Evolutionary conservation across 2,113 vertebrate species (phyloP), one percentile per base, ranked within the genome.

Genomic region (Myiagra hebetior): DNA sequence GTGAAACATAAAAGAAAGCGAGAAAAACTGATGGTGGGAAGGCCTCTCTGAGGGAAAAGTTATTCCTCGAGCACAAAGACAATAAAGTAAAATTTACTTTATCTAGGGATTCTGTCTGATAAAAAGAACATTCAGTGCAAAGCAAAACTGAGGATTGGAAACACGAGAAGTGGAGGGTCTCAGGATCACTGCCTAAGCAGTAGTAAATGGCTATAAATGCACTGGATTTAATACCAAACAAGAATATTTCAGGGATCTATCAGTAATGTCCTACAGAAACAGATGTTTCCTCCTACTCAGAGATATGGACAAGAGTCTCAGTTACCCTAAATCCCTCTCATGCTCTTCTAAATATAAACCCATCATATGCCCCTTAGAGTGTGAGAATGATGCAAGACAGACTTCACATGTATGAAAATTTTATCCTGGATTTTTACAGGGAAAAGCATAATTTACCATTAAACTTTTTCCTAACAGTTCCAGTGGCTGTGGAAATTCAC

Each of bases 211-310:
- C 39, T 88, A 16, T 63, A 88, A 80, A 41, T 67, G 47, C 44
- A 42, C 39, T 77, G 75, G 75, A 63, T 91, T 93, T 87, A 76
- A 67, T 52, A 46, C 22, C 52, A 91, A 60, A 59, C 30, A 74
- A 74, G 60, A 86, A 56, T 60, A 90, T 81, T 78, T 77, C 64
- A 56, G 47, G 26, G 72, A 60, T 85, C 86, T 91, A 81, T 64
- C 69, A 72, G 89, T 75, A 92, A 78, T 53, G 46, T 93, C 86
- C 80, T 68, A 49, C 7, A 75, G 70, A 96, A 95, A 46, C 65
- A 91, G 50, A 87, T 93, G 85, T 95, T 93, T 86, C 77, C 80
- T 74, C 85, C 82, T 81, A 80, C 83, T 62, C 69, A 84, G 65
- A 95, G 88, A 86, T 56, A 86, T 9, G 76, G 80, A 84, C 92